Base-by-base conservation (phyloP, 2,113 vertebrate species). In the Morphnarchus princeps region DNA sequence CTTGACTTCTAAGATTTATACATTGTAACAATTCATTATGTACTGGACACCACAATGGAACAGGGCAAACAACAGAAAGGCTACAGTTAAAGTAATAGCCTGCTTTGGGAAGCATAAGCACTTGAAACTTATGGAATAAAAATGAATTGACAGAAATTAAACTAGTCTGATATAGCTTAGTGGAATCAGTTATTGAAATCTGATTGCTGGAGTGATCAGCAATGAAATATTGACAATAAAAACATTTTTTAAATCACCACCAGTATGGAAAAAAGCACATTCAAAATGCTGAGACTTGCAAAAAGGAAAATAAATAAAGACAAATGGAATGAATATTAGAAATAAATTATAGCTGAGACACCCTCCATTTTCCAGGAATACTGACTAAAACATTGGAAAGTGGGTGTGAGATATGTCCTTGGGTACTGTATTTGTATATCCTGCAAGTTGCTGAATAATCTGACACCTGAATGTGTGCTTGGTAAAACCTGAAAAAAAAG, bases 121-220 rank as follows among this genome's bases (percentile, higher is more conserved):
- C 26, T 34, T 91, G 40, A 96, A 89, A 86, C 5, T 19, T 92
- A 42, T 52, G 49, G 18, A 95, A 87, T 52, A 90, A 82, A 97
- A 95, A 43, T 49, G 2, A 89, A 79, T 40, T 63, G 16, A 58
- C 28, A 69, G 62, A 95, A 96, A 89, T 95, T 14, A 95, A 97
- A 94, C 50, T n/a, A 73, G 18, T 66, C 34, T 95, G 31, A 42
- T 65, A n/a, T 47, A 90, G n/a, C 13, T 89, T 47, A 40, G 25
- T 59, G 49, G 49, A 91, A 73, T 61, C 21, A 63, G 2, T 55
- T 71, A 18, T 32, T 93, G 49, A 78, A 73, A 77, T 83, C 38
- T 74, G 31, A 15, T 40, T 63, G 11, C 7, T 89, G 61, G n/a
- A 28, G 28, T 57, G 14, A 78, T 71, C 36, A 71, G 16, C 10